Base-by-base conservation (phyloP, 2,797 vertebrate genomes). In the Scleropages formosus region DNA sequence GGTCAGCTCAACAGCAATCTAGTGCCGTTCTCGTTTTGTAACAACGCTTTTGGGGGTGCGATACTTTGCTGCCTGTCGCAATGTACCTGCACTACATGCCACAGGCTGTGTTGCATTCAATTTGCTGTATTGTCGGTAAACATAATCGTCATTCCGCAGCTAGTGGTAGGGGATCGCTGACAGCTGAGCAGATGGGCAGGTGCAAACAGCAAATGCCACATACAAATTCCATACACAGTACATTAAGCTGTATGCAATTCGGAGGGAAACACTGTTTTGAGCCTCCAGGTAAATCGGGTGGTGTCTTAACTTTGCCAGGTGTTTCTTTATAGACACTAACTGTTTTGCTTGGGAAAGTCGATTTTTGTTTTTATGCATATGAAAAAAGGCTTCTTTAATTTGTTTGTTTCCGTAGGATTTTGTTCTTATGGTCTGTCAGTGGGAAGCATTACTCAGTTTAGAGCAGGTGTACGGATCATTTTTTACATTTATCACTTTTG, bases 61-160 rank as follows among this genome's bases (percentile, higher is more conserved):
- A 13, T 46, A 70, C 16, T 15, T 22, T 27, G 13, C 24, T 26
- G 67, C 22, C 49, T 27, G 15, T 70, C 24, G 18, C 26, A 70
- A 26, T 53, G 70, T 27, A 15, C 68, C 68, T 56, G 68, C 53
- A 24, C 66, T 68, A 66, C 24, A 46, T 46, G 31, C 53, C 22
- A 3, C 47, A 51, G 16, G 49, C 47, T 69, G 46, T 18, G 47
- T 27, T 26, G n/a, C 11, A 26, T 69, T 69, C 67, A 69, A 27
- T 69, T 69, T 49, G 47, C 47, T 13, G 67, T 53, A 69, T 69
- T 69, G 47, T 51, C 47, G 20, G 47, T 69, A 69, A 69, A 69
- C 53, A 13, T 15, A 69, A 49, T 69, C 47, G 51, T 56, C 68
- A 70, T 27, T 56, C 70, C 68, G 56, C 49, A 56, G 22, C 53